These are phyloP conservation scores for Matsumyia berberina DNA, from an alignment of 2,888 invertebrate genomes.

Conservation along the genomic window DNA sequence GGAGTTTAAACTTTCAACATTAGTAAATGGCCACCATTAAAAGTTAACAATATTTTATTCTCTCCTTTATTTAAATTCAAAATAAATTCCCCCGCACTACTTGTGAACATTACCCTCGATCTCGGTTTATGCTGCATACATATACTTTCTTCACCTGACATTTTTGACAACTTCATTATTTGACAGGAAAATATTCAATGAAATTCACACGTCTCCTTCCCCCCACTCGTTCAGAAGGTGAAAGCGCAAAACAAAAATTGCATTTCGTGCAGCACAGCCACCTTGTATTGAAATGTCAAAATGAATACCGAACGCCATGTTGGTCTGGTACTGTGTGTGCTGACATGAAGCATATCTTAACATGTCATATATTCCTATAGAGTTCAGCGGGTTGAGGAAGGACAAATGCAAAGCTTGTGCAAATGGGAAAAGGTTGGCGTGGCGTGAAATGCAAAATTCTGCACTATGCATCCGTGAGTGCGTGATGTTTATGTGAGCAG, in stretches of 20 bases:
- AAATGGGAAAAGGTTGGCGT: conserved; percentile 60
- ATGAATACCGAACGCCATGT: conserved; percentile 59
- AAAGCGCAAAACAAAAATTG: conserved; percentile 41
- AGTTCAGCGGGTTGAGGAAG: conserved; percentile 59
- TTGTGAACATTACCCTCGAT: conserved; percentile 13
- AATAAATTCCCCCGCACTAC: not conserved
- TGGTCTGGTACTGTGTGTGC: conserved; percentile 49
- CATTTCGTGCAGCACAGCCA: conserved; percentile 31
- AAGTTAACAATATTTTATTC: too few relatives aligned
- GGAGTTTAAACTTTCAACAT: too few relatives aligned
- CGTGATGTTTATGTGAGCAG: conserved; percentile 50
- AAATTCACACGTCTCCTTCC: conserved; percentile 16
- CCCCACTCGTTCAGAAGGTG: conserved; percentile 3
- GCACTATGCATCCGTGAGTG: conserved; percentile 61
- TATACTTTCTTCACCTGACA: conserved; percentile 11
- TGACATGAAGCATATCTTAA: conserved; percentile 71
- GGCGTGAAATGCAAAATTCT: conserved; percentile 73
- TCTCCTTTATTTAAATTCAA: too few relatives aligned
- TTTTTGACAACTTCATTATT: conserved; percentile 58
- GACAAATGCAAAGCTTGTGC: conserved; percentile 51
- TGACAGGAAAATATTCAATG: conserved; percentile 49
- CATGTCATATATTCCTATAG: conserved; percentile 54
- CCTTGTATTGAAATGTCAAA: conserved; percentile 71
- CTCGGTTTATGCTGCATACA: too few relatives aligned
- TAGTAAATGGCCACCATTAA: too few relatives aligned